Conservation (phyloP, 1,140 invertebrate species). For the Sogatella furcifera region DNA sequence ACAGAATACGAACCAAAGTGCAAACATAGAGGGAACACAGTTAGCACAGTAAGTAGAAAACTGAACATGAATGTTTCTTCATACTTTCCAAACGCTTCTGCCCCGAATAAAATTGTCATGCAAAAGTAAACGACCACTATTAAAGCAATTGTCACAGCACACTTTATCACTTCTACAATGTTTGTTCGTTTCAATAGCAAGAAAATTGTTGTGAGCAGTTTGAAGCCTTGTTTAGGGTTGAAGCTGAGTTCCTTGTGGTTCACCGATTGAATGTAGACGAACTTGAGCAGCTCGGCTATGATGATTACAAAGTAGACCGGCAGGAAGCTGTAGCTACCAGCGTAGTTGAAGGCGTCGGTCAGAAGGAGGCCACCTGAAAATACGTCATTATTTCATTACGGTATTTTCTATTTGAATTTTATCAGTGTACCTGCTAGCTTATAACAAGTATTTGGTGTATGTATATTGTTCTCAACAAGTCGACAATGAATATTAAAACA, state of each 20-base stretch:
- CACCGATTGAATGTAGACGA: constrained; percentile 7
- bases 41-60: constrained; percentile 49
- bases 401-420: too few relatives aligned
- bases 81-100: constrained; percentile 48
- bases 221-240: constrained; percentile 10
- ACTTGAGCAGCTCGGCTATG: constrained; percentile 13
- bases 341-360: constrained; percentile 1
- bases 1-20: constrained; percentile 42
- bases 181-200: constrained; percentile 12
- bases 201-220: constrained; percentile 1
- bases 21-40: constrained; percentile 49
- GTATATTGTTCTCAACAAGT: too few relatives aligned
- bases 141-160: background rate
- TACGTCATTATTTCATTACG: too few relatives aligned
- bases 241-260: constrained; percentile 13
- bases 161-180: constrained; percentile 6
- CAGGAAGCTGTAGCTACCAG: constrained; percentile 3
- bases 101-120: constrained; percentile 61
- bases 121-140: constrained; percentile 40
- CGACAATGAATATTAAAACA: too few relatives aligned
- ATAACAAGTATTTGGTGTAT: too few relatives aligned
- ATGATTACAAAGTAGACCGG: constrained; percentile 12
- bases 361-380: background rate
- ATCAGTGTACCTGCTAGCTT: too few relatives aligned
- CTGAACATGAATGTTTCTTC: constrained; percentile 64